Percentiles rank a stretch among this genome's conserved stretches.
Evolutionary conservation across 2,797 vertebrate genomes (phyloP).

Genomic region (Anolis apletophallus): DNA sequence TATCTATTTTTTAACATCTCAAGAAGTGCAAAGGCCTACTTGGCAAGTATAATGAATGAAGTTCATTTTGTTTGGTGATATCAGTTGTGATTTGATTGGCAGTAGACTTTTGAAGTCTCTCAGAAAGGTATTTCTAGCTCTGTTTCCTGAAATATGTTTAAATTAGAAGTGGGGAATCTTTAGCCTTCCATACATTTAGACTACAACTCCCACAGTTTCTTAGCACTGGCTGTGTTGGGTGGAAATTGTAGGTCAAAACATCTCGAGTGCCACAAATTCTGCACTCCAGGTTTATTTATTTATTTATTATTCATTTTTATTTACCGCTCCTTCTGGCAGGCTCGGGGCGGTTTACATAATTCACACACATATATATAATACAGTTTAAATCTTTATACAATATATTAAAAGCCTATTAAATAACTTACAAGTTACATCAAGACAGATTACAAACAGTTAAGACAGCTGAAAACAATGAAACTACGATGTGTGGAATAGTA

Average conservation of each 20-base stretch:
- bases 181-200: background rate
- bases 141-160: background rate
- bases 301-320: no score
- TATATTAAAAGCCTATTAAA: background rate
- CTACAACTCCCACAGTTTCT: background rate
- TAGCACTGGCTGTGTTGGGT: background rate
- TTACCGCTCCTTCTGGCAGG: no score
- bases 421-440: no score
- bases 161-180: background rate
- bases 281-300: background rate
- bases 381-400: background rate
- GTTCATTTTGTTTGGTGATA: background rate
- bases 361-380: no score
- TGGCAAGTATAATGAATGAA: background rate
- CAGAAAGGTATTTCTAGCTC: background rate
- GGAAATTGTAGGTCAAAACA: background rate
- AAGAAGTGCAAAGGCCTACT: background rate
- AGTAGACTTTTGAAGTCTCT: background rate
- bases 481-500: no score
- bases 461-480: background rate
- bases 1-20: constrained; percentile 27
- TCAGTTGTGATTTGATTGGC: background rate
- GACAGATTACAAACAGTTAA: no score
- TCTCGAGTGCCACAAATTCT: background rate
- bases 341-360: no score